Evolutionary conservation across 2,797 vertebrate species (phyloP).

Genomic region (Tympanoctomys barrerae): DNA sequence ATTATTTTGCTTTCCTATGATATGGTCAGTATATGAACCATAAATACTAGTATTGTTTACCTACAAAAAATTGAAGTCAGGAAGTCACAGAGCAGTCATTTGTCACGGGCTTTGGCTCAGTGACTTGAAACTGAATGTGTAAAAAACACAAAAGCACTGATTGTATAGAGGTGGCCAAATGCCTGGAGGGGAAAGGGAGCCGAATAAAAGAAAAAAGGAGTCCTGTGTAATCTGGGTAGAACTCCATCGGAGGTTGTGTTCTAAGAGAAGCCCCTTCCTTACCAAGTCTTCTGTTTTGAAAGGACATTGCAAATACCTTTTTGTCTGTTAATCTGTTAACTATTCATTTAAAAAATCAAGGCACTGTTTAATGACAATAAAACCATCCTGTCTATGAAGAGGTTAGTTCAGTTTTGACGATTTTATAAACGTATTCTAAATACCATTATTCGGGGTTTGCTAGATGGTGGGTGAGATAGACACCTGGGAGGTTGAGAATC

Average conservation of each 20-base stretch:
- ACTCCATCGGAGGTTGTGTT: neutral
- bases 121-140: conserved; percentile 65
- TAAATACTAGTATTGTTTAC: conserved; percentile 82
- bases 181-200: conserved; percentile 60
- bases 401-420: neutral
- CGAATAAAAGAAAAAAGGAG: conserved; percentile 22
- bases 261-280: neutral
- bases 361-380: neutral
- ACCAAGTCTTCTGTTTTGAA: neutral
- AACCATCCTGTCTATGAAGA: neutral
- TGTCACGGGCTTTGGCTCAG: conserved; percentile 77
- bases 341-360: neutral
- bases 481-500: neutral
- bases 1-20: conserved; percentile 56
- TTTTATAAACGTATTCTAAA: neutral
- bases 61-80: conserved; percentile 79
- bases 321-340: neutral
- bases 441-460: neutral
- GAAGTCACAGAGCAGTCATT: conserved; percentile 78
- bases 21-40: conserved; percentile 77
- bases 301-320: neutral
- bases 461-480: neutral
- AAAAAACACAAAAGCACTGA: conserved; percentile 60
- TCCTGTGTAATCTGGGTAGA: neutral
- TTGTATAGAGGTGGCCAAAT: conserved; percentile 29